Conservation (phyloP, 2,888 invertebrate genomes). For the Phaedon cochleariae region DNA sequence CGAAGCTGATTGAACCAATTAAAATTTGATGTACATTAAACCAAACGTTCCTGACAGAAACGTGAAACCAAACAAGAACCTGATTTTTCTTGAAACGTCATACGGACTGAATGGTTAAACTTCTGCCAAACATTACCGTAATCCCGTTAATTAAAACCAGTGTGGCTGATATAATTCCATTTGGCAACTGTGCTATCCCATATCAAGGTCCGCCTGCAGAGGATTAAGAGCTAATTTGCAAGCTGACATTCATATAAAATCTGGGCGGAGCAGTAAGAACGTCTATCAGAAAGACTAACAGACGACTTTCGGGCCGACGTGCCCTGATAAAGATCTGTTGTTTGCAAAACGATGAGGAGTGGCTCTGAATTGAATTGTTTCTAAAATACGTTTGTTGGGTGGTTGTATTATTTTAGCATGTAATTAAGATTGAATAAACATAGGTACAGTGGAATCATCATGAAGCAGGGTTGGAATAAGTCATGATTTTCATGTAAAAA, state of each 20-base stretch:
- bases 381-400: not conserved
- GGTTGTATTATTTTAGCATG: not conserved
- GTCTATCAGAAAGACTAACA: conserved; percentile 31
- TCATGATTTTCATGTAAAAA: too few species aligned
- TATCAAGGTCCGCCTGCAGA: conserved; percentile 28
- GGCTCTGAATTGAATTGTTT: conserved; percentile 6
- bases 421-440: not conserved
- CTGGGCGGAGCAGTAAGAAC: conserved; percentile 26
- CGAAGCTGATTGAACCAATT: too few species aligned
- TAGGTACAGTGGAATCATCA: not conserved
- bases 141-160: not conserved
- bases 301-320: conserved; percentile 22
- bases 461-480: not conserved
- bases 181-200: conserved; percentile 14
- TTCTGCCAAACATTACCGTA: not conserved
- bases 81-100: not conserved
- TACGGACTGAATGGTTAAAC: not conserved
- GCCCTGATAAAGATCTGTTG: conserved; percentile 32
- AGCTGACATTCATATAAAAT: conserved; percentile 37
- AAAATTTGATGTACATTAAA: too few species aligned
- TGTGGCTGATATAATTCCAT: not conserved
- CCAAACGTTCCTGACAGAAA: too few species aligned
- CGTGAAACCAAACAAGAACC: not conserved
- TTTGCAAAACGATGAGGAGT: conserved; percentile 29
- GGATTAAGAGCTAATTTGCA: conserved; percentile 30